phyloP scores from a whole-genome alignment of 2,113 vertebrate genomes.

The Sprattus sprattus region DNA sequence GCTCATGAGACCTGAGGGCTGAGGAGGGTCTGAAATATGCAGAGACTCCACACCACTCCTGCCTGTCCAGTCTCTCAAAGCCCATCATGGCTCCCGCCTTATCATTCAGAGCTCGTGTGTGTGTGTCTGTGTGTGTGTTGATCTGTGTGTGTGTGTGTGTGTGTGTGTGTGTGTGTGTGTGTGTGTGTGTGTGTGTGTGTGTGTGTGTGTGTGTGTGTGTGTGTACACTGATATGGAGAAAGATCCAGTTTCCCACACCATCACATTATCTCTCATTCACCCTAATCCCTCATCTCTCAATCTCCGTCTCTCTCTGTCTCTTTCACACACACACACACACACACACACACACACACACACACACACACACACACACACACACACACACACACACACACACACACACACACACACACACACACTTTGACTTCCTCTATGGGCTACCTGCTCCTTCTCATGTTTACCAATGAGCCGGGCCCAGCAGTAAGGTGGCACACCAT shows the following conservation, averaged over 20 bases:
- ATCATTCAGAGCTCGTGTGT: neutral
- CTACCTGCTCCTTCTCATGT: slow-evolving; percentile 42
- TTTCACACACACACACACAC: neutral
- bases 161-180: neutral
- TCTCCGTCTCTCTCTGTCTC: neutral
- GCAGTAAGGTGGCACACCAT: slow-evolving; percentile 38
- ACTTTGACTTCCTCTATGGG: slow-evolving; percentile 37
- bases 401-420: slow-evolving; percentile 26
- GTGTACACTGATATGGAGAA: neutral
- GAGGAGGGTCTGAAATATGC: neutral
- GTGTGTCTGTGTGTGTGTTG: neutral
- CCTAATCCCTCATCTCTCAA: neutral
- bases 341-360: too few species aligned
- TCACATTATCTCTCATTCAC: neutral
- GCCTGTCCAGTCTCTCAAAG: neutral
- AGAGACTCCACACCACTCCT: neutral
- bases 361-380: neutral
- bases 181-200: neutral
- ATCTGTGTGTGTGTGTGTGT: neutral
- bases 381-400: neutral
- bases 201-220: neutral
- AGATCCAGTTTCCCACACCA: neutral
- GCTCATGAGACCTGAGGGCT: neutral
- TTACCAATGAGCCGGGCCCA: slow-evolving; percentile 54
- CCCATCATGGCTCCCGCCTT: neutral